These are phyloP conservation scores for Rhagonycha fulva DNA, from an alignment of 2,888 invertebrate species.

Conservation along the genomic window DNA sequence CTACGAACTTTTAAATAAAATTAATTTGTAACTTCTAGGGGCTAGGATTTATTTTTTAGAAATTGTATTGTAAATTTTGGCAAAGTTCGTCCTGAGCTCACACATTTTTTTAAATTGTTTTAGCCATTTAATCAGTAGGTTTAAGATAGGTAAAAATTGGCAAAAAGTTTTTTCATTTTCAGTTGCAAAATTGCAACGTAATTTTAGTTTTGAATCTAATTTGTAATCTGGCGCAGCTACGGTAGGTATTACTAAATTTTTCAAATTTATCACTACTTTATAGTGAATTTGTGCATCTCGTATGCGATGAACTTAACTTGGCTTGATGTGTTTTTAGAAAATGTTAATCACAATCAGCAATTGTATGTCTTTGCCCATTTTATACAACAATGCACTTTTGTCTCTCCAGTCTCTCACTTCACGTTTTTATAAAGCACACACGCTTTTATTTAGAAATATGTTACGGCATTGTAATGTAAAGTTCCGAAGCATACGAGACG, in stretches of 20 bases:
- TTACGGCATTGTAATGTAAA: neutral
- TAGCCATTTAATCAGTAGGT: neutral
- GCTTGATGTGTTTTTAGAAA: neutral
- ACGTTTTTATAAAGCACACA: neutral
- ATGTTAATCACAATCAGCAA: neutral
- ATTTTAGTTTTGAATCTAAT: neutral
- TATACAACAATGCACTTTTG: neutral
- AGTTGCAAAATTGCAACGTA: neutral
- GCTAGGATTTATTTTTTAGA: neutral
- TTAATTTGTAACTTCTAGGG: neutral
- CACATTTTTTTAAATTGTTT: neutral
- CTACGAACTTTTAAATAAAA: neutral
- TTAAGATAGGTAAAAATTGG: neutral
- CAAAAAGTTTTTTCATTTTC: neutral
- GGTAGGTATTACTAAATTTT: neutral
- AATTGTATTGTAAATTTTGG: neutral
- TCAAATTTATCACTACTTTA: neutral
- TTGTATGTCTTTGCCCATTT: neutral
- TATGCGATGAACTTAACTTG: neutral
- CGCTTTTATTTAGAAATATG: neutral
- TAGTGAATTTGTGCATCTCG: neutral
- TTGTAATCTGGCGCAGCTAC: neutral
- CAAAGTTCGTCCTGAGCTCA: neutral
- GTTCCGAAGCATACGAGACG: neutral
- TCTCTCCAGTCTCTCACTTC: neutral